Evolutionary conservation across 2,888 invertebrate species (phyloP), one percentile per base, ranked within the genome.

Genomic region (Pollenia amentaria): DNA sequence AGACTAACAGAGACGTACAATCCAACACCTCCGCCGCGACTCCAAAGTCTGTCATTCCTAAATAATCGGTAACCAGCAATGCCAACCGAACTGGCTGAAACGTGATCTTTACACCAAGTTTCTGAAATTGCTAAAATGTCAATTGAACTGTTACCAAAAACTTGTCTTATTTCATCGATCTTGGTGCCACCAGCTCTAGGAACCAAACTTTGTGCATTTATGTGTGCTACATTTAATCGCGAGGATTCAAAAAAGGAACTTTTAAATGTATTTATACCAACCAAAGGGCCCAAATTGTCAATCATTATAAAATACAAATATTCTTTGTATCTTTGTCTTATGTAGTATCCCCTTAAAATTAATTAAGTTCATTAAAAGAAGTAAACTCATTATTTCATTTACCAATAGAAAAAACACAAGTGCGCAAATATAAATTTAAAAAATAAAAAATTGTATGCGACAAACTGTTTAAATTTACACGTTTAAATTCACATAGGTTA

Each of bases 141-240:
- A 40, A 62, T 9, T 11, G 21, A 18, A 29, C 67, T 46, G 10
- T 21, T 18, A 12, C 16, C 18, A 67, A 46, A 67, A 14, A 67
- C 8, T 7, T 67, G 16, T 14, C 48, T 44, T 6, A 67, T 67
- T 48, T 67, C 67, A 9, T 67, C 67, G 3, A 67, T 18, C 21
- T 67, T 67, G 1, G 48, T 46, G 4, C 38, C 9, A 46, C 40
- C 10, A 3, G 44, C 12, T 12, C 46, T 21, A 18, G 48, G 48
- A 11, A 67, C 46, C 2, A 67, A 16, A 67, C 67, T 67, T 21
- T 67, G 67, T 4, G 67, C 44, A 46, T 67, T 67, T 12, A 67
- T 46, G 18, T 67, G 67, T 11, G 60, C 29, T 6, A 60, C 12
- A 29, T 60, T 60, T 60, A 60, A 60, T 11, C 10, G 10, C 4